Evolutionary conservation across 2,113 vertebrate genomes (phyloP).

Genomic region (Amblyopsis rosae): DNA sequence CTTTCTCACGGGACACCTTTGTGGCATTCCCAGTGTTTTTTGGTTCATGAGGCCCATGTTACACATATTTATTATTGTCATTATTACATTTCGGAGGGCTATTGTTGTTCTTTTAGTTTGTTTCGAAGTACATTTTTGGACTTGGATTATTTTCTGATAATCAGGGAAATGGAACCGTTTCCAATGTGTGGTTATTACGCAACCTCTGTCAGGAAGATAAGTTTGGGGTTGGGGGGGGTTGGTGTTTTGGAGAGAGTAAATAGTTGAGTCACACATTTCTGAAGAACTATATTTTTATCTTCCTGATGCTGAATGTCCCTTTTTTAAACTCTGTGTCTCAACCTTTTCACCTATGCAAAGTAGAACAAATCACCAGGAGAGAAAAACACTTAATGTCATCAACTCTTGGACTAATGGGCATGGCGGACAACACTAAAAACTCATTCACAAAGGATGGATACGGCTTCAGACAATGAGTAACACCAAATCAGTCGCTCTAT

Average conservation of each 20-base stretch:
- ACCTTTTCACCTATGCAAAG: constrained; percentile 80
- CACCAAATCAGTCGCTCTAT: constrained; percentile 64
- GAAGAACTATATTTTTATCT: constrained; percentile 76
- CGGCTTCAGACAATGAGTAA: constrained; percentile 44
- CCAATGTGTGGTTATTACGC: constrained; percentile 76
- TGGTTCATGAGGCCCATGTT: constrained; percentile 70
- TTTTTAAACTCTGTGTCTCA: constrained; percentile 59
- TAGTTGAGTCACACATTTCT: constrained; percentile 75
- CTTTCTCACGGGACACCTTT: constrained; percentile 43
- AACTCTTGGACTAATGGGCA: constrained; percentile 66
- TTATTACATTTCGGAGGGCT: constrained; percentile 71
- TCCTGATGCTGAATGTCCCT: constrained; percentile 89
- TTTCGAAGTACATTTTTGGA: constrained; percentile 71
- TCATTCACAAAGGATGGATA: constrained; percentile 59
- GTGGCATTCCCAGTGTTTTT: constrained; percentile 55
- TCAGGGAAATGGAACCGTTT: constrained; percentile 96
- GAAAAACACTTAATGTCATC: constrained; percentile 64
- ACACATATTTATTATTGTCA: constrained; percentile 70
- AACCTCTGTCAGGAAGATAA: constrained; percentile 76
- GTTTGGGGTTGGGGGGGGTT: constrained; percentile 64
- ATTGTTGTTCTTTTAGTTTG: constrained; percentile 57
- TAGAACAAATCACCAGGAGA: constrained; percentile 66
- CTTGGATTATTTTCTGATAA: constrained; percentile 76
- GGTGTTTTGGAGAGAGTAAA: constrained; percentile 72
- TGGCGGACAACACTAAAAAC: constrained; percentile 64